These are phyloP conservation scores for Rhinolophus ferrumequinum DNA, from an alignment of 2,113 vertebrate genomes.

Conservation along the genomic window DNA sequence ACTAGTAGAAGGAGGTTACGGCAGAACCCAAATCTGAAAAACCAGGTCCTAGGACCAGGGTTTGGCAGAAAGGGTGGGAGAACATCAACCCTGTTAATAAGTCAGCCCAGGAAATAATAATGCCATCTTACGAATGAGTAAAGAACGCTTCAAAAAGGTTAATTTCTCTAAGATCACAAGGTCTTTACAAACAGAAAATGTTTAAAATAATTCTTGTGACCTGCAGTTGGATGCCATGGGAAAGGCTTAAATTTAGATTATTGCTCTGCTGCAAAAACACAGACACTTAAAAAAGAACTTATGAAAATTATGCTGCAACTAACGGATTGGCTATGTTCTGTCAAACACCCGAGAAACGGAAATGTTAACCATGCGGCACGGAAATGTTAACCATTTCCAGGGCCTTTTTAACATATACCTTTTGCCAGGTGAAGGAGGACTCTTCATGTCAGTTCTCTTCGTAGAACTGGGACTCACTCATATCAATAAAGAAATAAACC, in stretches of 20 bases:
- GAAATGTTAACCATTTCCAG: not conserved
- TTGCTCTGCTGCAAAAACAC: not conserved
- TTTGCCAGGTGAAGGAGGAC: not conserved
- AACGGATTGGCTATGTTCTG: not conserved
- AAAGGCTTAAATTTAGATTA: not conserved
- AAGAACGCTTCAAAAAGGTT: not conserved
- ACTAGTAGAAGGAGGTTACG: not conserved
- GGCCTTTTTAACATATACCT: not conserved
- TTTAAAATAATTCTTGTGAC: not conserved
- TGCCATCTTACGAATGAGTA: not conserved
- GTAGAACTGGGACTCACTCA: not conserved
- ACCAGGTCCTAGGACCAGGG: not conserved
- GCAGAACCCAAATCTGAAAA: not conserved
- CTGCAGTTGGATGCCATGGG: not conserved
- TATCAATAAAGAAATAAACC: not conserved
- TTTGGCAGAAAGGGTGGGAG: not conserved
- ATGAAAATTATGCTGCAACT: not conserved
- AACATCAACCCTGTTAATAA: not conserved
- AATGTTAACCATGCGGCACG: not conserved
- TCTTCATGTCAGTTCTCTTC: too few relatives aligned
- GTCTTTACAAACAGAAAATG: not conserved
- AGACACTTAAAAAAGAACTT: not conserved
- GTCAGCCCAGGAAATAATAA: not conserved
- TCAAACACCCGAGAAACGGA: not conserved
- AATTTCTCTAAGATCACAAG: not conserved